Percentiles rank a stretch among this genome's conserved stretches.
These are phyloP conservation scores for Girardia tigrina DNA, from an alignment of 2,888 invertebrate genomes.

Conservation along the genomic window DNA sequence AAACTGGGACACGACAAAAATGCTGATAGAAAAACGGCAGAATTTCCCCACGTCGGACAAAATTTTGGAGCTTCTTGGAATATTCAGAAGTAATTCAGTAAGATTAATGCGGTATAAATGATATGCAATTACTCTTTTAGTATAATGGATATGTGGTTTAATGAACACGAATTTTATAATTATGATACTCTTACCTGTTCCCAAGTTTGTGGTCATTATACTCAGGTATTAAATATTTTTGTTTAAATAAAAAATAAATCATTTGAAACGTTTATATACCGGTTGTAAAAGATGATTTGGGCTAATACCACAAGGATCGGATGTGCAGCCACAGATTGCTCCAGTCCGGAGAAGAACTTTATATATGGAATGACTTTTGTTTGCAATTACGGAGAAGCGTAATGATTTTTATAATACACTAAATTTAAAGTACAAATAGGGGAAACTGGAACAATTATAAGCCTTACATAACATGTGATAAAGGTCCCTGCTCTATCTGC, in stretches of 20 bases:
- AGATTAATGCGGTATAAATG: background rate
- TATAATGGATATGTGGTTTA: background rate
- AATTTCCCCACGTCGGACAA: background rate
- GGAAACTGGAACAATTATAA: slow-evolving; percentile 16
- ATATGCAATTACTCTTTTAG: background rate
- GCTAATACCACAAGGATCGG: slow-evolving; percentile 9
- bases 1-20: background rate
- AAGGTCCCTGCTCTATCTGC: background rate
- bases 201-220: background rate
- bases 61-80: slow-evolving; percentile 1
- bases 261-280: background rate
- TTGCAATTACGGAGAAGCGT: slow-evolving; percentile 13
- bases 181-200: background rate
- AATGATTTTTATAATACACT: background rate
- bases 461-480: background rate
- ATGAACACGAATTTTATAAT: background rate
- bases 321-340: slow-evolving; percentile 23
- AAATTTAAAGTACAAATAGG: background rate
- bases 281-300: slow-evolving; percentile 26
- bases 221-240: slow-evolving; percentile 4
- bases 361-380: background rate
- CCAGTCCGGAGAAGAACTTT: background rate
- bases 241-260: background rate
- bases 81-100: background rate
- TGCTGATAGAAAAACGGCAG: background rate